phyloP scores from a whole-genome alignment of 2,797 vertebrate species.

The Poeciliopsis turneri region DNA sequence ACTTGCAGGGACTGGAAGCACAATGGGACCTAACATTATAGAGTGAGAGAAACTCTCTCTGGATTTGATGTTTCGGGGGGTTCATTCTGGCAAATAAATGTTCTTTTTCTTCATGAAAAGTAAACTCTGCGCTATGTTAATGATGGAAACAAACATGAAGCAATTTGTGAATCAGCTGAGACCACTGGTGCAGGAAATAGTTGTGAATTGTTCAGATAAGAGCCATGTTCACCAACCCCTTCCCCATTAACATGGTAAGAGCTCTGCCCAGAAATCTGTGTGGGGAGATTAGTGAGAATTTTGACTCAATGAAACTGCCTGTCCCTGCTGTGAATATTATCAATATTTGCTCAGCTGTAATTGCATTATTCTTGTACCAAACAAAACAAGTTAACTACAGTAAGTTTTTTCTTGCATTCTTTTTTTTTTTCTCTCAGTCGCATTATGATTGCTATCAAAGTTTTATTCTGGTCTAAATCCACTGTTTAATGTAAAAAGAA shows the following conservation, averaged over 20 bases:
- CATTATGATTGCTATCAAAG: not conserved
- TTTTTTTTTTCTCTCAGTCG: not conserved
- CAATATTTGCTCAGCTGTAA: slow-evolving; percentile 3
- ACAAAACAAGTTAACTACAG: not conserved
- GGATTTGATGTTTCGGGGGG: not conserved
- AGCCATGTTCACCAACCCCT: not conserved
- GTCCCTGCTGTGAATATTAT: not conserved
- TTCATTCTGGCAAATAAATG: not conserved
- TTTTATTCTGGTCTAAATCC: not conserved
- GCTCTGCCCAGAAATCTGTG: slow-evolving; percentile 2
- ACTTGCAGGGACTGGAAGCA: too few species aligned
- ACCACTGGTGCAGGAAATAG: not conserved
- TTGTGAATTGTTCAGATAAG: not conserved
- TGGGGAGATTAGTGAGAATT: slow-evolving; percentile 1
- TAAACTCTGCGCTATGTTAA: not conserved
- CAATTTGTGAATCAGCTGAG: not conserved
- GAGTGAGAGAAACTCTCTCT: not conserved
- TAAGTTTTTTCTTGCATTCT: not conserved
- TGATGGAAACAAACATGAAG: not conserved
- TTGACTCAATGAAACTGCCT: not conserved
- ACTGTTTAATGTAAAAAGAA: not conserved
- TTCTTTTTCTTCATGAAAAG: not conserved
- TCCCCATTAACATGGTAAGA: not conserved
- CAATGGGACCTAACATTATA: not conserved
- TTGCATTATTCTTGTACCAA: not conserved